A percentile compares a stretch with the other conserved stretches of the same genome.
phyloP scores from a whole-genome alignment of 2,888 invertebrate genomes.

The Brachyopa scutellaris region DNA sequence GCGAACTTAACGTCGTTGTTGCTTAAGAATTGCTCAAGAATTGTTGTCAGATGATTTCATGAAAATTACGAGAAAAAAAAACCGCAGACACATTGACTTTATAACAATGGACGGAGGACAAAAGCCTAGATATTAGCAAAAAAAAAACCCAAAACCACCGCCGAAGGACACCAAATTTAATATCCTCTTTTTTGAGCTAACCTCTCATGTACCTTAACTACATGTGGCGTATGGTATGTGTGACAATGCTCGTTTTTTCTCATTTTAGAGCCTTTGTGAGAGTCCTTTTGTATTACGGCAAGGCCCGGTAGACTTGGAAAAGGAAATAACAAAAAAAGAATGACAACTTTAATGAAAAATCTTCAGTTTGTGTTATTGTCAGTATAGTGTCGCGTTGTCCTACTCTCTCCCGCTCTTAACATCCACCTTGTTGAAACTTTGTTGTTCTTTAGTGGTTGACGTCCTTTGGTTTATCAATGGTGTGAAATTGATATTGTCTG shows the following conservation, averaged over 20 bases:
- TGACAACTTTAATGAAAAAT: constrained; percentile 57
- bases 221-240: constrained; percentile 59
- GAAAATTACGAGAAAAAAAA: too few relatives aligned
- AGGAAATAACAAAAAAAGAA: constrained; percentile 39
- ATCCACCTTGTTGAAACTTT: neutral
- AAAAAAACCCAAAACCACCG: neutral
- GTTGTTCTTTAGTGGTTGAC: neutral
- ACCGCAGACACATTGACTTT: too few relatives aligned
- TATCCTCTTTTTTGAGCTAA: constrained; percentile 21
- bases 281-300: neutral
- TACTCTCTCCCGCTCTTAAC: neutral
- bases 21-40: neutral
- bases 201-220: constrained; percentile 13
- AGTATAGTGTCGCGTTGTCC: neutral
- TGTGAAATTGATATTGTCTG: constrained; percentile 44
- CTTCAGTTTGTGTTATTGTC: constrained; percentile 32
- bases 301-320: neutral
- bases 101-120: constrained; percentile 1
- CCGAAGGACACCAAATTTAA: constrained; percentile 48
- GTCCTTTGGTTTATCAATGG: constrained; percentile 26
- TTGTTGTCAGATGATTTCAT: too few relatives aligned
- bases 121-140: constrained; percentile 24
- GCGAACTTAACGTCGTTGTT: too few relatives aligned
- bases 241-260: constrained; percentile 19
- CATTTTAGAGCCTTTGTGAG: constrained; percentile 46